A percentile compares a stretch with the other conserved stretches of the same genome.
These are phyloP conservation scores for Illadopsis cleaveri DNA, from an alignment of 2,113 vertebrate genomes.

Conservation along the genomic window DNA sequence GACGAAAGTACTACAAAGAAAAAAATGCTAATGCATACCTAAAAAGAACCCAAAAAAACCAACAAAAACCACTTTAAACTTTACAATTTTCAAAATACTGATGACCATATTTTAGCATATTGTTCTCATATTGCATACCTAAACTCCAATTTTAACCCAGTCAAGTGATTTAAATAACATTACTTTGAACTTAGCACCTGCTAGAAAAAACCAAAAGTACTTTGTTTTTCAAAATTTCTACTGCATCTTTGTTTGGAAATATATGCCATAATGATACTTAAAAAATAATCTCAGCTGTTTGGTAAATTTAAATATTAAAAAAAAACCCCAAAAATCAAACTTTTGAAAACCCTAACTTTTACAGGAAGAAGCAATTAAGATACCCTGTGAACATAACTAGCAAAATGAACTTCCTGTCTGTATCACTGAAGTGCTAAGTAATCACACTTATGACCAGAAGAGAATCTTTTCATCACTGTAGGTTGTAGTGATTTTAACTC, in stretches of 20 bases:
- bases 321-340: too few species aligned
- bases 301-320: background rate
- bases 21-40: background rate
- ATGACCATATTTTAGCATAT: background rate
- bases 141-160: background rate
- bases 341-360: background rate
- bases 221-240: background rate
- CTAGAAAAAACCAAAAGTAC: background rate
- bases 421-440: background rate
- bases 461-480: background rate
- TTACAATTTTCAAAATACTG: background rate
- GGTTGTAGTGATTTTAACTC: background rate
- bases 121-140: background rate
- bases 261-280: background rate
- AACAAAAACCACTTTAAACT: background rate
- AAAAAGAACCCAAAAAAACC: background rate
- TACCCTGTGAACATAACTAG: background rate
- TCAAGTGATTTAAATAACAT: background rate
- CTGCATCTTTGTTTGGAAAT: background rate
- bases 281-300: background rate
- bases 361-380: background rate
- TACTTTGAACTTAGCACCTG: background rate
- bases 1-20: background rate
- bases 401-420: background rate
- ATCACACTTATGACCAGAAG: background rate